Evolutionary conservation across 2,113 vertebrate species (phyloP).

Genomic region (Gavialis gangeticus): DNA sequence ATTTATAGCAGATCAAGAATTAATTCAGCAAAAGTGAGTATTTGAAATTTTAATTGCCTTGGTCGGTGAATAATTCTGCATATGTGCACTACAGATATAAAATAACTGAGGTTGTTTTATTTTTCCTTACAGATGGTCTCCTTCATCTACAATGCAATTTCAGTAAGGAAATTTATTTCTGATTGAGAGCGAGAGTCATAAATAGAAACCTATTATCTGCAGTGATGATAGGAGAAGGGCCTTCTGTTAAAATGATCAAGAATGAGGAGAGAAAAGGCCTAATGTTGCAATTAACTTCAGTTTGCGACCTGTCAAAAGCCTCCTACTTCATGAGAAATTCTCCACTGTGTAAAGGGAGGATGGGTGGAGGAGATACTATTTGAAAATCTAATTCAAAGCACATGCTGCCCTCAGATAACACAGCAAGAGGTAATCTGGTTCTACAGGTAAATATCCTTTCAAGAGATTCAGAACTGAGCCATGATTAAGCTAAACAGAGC

Average conservation of each 20-base stretch:
- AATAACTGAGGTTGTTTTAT: neutral
- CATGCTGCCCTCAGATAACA: constrained; percentile 48
- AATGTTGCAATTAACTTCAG: neutral
- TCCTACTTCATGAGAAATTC: constrained; percentile 1
- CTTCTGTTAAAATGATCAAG: neutral
- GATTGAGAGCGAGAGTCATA: neutral
- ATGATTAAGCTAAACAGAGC: constrained; percentile 22
- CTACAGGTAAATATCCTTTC: constrained; percentile 42
- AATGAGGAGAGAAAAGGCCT: neutral
- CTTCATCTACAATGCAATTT: neutral
- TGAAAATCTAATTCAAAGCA: constrained; percentile 46
- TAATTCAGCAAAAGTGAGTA: neutral
- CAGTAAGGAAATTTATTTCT: neutral
- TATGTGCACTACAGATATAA: neutral
- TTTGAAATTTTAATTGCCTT: constrained; percentile 5
- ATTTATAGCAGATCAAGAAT: neutral
- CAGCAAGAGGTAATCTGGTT: constrained; percentile 36
- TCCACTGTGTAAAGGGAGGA: neutral
- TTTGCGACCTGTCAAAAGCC: neutral
- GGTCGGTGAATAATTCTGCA: neutral
- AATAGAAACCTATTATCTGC: constrained; percentile 15
- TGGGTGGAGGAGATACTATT: constrained; percentile 1
- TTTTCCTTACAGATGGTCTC: neutral
- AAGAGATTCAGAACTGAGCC: neutral
- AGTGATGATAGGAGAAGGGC: neutral